phyloP scores from a whole-genome alignment of 2,797 vertebrate species.

The Sebastes baramenuke region DNA sequence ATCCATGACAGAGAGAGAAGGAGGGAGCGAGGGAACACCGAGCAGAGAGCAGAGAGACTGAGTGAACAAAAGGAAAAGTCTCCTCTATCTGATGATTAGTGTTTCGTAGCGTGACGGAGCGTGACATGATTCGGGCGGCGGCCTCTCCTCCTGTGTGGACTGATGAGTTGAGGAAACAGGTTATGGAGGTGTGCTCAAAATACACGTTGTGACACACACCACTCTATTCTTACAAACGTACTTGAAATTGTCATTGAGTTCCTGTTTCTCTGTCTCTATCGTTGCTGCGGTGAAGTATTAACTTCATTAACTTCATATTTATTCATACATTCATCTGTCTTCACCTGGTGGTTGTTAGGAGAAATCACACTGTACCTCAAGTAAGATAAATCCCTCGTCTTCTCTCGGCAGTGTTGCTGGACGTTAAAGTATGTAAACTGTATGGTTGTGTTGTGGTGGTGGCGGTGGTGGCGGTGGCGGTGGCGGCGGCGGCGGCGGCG shows the following conservation, averaged over 20 bases:
- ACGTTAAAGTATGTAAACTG: not conserved
- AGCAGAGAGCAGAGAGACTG: not conserved
- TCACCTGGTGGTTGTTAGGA: constrained; percentile 26
- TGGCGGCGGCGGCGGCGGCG: accelerated
- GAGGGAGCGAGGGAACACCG: not conserved
- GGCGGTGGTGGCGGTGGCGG: accelerated
- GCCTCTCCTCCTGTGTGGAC: constrained; percentile 3
- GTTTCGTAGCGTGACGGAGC: constrained; percentile 21
- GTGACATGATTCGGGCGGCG: constrained; percentile 23
- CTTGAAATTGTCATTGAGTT: not conserved
- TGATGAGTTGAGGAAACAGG: not conserved
- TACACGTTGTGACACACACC: not conserved
- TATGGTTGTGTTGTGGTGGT: not conserved
- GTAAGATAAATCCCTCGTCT: not conserved
- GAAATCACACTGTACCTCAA: not conserved
- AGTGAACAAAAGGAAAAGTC: constrained; percentile 41
- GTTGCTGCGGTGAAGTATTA: not conserved
- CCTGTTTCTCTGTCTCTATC: not conserved
- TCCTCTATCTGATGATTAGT: constrained; percentile 30
- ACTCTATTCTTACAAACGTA: not conserved
- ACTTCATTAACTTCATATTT: not conserved
- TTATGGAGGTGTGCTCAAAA: not conserved
- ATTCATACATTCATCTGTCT: constrained; percentile 9
- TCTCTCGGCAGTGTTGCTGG: not conserved
- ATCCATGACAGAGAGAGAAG: constrained; percentile 32